phyloP scores from a whole-genome alignment of 2,888 invertebrate species.

The Pyrrhia umbra region DNA sequence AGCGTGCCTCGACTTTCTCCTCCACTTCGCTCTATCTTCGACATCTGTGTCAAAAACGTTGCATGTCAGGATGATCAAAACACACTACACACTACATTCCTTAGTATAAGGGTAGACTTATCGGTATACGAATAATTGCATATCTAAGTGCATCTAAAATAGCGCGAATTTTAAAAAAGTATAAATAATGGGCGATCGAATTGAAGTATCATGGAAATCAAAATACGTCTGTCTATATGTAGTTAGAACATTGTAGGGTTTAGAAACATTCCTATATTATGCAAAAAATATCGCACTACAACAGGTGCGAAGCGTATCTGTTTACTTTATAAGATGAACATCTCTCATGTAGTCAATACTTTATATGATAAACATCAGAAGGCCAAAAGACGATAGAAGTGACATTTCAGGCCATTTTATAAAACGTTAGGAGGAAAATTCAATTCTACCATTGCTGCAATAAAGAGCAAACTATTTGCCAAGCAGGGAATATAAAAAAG shows the following conservation, averaged over 20 bases:
- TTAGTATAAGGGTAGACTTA: neutral
- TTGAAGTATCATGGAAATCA: neutral
- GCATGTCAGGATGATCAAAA: conserved; percentile 37
- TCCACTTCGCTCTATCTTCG: conserved; percentile 54
- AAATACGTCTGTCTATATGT: conserved; percentile 14
- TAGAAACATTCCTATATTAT: conserved; percentile 5
- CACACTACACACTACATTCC: conserved; percentile 23
- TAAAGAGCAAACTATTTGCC: too few species aligned
- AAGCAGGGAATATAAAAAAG: too few species aligned
- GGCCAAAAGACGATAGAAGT: neutral
- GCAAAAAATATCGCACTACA: conserved; percentile 21
- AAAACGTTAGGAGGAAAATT: neutral
- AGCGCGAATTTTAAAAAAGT: too few species aligned
- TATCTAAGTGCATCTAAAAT: neutral
- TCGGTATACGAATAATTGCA: neutral
- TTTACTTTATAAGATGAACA: conserved; percentile 22
- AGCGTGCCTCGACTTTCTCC: conserved; percentile 48
- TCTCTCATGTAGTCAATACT: conserved; percentile 27
- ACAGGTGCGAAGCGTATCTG: conserved; percentile 24
- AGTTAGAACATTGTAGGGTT: conserved; percentile 9
- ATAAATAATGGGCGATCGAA: conserved; percentile 1
- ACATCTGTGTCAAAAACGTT: conserved; percentile 50
- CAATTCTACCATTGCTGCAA: neutral
- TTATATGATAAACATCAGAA: conserved; percentile 21
- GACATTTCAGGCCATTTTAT: neutral